Conservation (phyloP, 1,140 invertebrate species). For the Dreissena polymorpha region DNA sequence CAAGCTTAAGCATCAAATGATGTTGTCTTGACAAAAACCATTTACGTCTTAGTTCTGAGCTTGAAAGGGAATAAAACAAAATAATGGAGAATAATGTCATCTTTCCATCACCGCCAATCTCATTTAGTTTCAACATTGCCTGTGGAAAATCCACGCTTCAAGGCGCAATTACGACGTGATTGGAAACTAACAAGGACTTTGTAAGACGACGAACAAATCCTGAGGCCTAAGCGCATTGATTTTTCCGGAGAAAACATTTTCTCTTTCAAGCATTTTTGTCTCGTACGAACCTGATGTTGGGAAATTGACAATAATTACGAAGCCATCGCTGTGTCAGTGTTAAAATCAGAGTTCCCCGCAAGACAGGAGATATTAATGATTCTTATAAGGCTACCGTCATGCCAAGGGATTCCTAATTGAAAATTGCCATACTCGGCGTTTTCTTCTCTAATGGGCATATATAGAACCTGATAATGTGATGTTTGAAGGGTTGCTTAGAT, state of each 20-base stretch:
- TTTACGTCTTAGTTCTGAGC: no score
- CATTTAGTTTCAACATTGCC: no score
- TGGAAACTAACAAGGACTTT: neutral
- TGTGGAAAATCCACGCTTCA: no score
- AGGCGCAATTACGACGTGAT: no score
- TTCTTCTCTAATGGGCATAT: no score
- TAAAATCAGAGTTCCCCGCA: slow-evolving; percentile 19
- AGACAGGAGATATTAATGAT: slow-evolving; percentile 31
- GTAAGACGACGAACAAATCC: neutral
- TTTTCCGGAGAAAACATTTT: neutral
- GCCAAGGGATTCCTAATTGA: slow-evolving; percentile 36
- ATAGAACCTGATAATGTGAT: no score
- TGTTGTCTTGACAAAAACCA: no score
- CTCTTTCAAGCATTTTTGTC: neutral
- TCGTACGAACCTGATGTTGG: neutral
- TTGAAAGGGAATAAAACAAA: no score
- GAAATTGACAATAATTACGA: slow-evolving; percentile 51
- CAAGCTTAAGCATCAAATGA: no score
- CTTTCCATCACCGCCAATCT: no score
- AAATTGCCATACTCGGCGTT: slow-evolving; percentile 16
- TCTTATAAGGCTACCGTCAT: slow-evolving; percentile 33
- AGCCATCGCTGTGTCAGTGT: slow-evolving; percentile 1
- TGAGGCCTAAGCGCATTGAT: neutral
- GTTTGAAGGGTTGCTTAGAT: no score
- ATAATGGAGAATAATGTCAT: no score